Base-by-base conservation (phyloP, 2,113 vertebrate genomes). In the Centropus unirufus region DNA sequence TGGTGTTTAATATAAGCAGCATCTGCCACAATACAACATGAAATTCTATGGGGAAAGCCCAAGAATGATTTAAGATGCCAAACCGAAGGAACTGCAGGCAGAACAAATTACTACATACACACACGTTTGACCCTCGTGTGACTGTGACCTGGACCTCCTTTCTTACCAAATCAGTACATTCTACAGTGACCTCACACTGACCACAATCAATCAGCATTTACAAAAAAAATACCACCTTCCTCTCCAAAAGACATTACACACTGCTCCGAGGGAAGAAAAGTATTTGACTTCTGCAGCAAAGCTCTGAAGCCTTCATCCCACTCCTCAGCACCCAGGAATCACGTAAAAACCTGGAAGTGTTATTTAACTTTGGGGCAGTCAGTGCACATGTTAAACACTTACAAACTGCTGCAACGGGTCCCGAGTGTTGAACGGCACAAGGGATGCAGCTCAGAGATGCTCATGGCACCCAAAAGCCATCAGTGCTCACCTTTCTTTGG, bases 1-100 rank as follows among this genome's bases (percentile, higher is more conserved):
- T 87, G 83, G 90, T 92, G 93, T 89, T 92, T 94, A 91, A 89
- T 87, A 81, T 69, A 73, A 78, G 94, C 74, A 80, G 93, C 70
- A 72, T 78, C 95, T 93, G 94, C 91, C 87, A 87, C 8, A 32
- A 89, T 57, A 79, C 55, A 77, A 83, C 59, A 79, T 2, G n/a
- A 15, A 81, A 26, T 42, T 42, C 89, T 51, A 26, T 0, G 19
- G 87, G 93, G 87, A 94, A 72, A 72, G 91, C 89, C 57, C n/a
- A 58, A 83, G 42, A 75, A 61, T n/a, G 79, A 93, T n/a, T 59
- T 21, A 59, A 61, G 58, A 80, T 63, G 75, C 94, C 89, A 94
- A 70, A 77, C 11, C 93, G 73, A 76, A 85, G 54, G 80, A 81
- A n/a, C 13, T 64, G 79, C 64, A 84, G 69, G 81, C 21, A 51